These are phyloP conservation scores for Scaptomyza montana DNA, from an alignment of 1,140 invertebrate species.

Conservation along the genomic window DNA sequence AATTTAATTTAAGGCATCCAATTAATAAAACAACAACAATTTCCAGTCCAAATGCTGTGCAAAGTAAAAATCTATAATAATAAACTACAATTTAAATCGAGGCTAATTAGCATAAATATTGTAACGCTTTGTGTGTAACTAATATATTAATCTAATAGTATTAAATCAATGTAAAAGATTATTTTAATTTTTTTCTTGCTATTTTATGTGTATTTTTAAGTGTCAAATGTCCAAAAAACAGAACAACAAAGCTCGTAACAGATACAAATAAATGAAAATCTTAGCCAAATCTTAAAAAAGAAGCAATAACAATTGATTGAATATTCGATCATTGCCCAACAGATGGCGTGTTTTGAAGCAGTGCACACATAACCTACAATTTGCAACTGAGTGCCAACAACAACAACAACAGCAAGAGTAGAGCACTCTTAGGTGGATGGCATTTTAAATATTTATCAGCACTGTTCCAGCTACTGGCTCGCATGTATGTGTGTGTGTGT, in stretches of 20 bases:
- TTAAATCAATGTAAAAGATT: not conserved
- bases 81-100: conserved; percentile 6
- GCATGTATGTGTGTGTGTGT: conserved; percentile 5
- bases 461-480: conserved; percentile 4
- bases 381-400: not conserved
- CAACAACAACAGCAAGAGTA: not conserved
- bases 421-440: conserved; percentile 20
- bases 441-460: conserved; percentile 75
- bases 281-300: not conserved
- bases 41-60: conserved; percentile 22
- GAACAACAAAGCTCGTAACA: too few relatives aligned
- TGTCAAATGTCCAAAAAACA: conserved; percentile 11
- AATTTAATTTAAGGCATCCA: conserved; percentile 15
- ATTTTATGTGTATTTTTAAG: too few relatives aligned
- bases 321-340: conserved; percentile 37
- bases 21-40: not conserved
- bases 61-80: conserved; percentile 2
- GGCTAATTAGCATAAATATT: conserved; percentile 10
- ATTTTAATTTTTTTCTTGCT: conserved; percentile 19
- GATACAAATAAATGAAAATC: conserved; percentile 41
- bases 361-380: not conserved
- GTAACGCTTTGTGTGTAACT: conserved; percentile 14
- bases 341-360: conserved; percentile 27
- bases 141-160: conserved; percentile 1
- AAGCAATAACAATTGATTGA: conserved; percentile 36